Conservation (phyloP, 1,140 invertebrate genomes). For the Meloidogyne chitwoodi region DNA sequence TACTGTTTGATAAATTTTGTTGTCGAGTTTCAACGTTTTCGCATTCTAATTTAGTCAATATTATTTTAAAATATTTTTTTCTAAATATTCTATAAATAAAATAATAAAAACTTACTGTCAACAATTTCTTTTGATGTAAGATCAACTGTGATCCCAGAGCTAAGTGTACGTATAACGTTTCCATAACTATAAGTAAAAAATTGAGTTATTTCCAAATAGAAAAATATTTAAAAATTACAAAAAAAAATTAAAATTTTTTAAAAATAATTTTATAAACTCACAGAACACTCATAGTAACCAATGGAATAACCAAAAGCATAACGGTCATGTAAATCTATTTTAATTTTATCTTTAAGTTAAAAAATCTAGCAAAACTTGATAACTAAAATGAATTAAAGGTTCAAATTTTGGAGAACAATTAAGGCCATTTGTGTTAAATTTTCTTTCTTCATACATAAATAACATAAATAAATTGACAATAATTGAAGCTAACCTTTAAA, state of each 20-base stretch:
- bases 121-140: constrained; percentile 35
- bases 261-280: constrained; percentile 17
- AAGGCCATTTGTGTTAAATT: constrained; percentile 42
- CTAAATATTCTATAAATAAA: too few relatives aligned
- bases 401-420: constrained; percentile 46
- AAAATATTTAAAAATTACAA: too few relatives aligned
- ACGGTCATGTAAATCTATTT: constrained; percentile 49
- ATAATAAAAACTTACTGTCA: constrained; percentile 3
- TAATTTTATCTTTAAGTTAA: neutral
- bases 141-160: constrained; percentile 42
- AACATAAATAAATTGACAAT: constrained; percentile 46
- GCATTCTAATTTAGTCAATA: neutral
- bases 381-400: constrained; percentile 36
- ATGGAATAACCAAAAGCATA: constrained; percentile 42
- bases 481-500: constrained; percentile 37
- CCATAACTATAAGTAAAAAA: constrained; percentile 17
- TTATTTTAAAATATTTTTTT: neutral
- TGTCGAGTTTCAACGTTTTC: neutral
- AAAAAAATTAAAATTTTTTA: neutral
- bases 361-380: constrained; percentile 23
- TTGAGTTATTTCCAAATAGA: neutral
- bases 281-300: constrained; percentile 43
- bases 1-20: neutral
- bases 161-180: constrained; percentile 36
- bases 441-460: constrained; percentile 47